Conservation (phyloP, 2,888 invertebrate genomes). For the Coelopa pilipes region DNA sequence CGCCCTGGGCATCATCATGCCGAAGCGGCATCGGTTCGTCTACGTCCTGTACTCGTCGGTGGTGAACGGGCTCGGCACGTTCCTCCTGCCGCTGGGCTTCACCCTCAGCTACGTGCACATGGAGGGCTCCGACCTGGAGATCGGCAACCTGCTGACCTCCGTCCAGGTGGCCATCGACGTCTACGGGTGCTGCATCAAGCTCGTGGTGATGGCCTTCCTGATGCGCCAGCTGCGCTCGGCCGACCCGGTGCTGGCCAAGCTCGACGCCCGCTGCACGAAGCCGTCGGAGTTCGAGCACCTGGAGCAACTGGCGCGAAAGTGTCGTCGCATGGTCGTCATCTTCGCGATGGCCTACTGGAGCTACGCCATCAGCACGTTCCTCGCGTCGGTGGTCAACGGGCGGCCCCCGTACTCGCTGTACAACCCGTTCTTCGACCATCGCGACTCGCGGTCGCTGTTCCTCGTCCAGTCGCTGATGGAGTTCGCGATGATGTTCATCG, state of each 20-base stretch:
- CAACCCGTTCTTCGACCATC: slow-evolving; percentile 46
- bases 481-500: slow-evolving; percentile 40
- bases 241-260: slow-evolving; percentile 42
- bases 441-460: slow-evolving; percentile 44
- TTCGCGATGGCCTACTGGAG: slow-evolving; percentile 43
- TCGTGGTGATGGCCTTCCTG: slow-evolving; percentile 40
- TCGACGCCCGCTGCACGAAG: slow-evolving; percentile 47
- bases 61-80: slow-evolving; percentile 35
- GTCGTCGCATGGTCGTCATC: slow-evolving; percentile 42
- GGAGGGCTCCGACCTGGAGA: slow-evolving; percentile 36
- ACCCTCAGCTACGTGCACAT: slow-evolving; percentile 41
- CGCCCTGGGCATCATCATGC: slow-evolving; percentile 39
- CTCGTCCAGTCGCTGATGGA: slow-evolving; percentile 40
- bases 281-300: slow-evolving; percentile 35
- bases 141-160: slow-evolving; percentile 44
- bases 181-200: slow-evolving; percentile 42
- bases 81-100: slow-evolving; percentile 45
- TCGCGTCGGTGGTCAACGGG: slow-evolving; percentile 43
- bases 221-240: slow-evolving; percentile 39
- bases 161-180: slow-evolving; percentile 48
- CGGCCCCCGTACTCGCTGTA: slow-evolving; percentile 46
- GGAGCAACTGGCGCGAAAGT: slow-evolving; percentile 35
- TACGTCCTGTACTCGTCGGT: slow-evolving; percentile 39
- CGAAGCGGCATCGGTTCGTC: background rate
- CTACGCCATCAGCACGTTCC: slow-evolving; percentile 45